Evolutionary conservation across 53 echinoderm and acorn worm species (phyloP).

Genomic region (Luidia sarsii): DNA sequence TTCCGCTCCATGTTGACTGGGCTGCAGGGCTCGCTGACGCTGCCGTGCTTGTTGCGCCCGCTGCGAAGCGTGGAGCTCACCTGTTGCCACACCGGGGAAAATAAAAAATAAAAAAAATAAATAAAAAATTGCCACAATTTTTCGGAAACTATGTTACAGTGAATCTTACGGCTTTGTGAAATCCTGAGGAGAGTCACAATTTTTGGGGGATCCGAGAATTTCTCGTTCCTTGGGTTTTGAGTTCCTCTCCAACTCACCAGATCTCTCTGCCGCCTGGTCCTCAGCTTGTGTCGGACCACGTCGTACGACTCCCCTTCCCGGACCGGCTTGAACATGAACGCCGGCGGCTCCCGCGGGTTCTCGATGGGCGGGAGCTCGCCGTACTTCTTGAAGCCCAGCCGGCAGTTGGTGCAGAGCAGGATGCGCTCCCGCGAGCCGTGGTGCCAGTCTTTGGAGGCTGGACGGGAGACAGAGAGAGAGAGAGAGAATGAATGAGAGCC

Average conservation of each 20-base stretch:
- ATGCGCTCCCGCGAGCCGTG: slow-evolving; percentile 86
- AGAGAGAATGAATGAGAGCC: too few relatives aligned
- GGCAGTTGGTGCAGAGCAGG: slow-evolving; percentile 86
- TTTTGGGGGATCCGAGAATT: too few relatives aligned
- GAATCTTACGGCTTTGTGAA: too few relatives aligned
- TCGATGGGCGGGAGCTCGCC: slow-evolving; percentile 72
- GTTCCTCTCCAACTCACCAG: slow-evolving; percentile 68
- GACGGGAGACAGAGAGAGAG: background rate
- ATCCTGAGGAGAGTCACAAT: too few relatives aligned
- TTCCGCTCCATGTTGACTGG: slow-evolving; percentile 63
- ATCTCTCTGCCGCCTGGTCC: slow-evolving; percentile 81
- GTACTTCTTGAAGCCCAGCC: slow-evolving; percentile 91
- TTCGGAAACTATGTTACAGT: background rate
- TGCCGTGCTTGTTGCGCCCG: slow-evolving; percentile 84
- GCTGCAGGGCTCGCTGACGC: slow-evolving; percentile 81
- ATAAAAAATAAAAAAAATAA: background rate
- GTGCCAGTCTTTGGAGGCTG: slow-evolving; percentile 96
- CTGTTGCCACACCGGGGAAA: background rate
- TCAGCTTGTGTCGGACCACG: slow-evolving; percentile 72
- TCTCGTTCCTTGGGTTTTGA: too few relatives aligned
- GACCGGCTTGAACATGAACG: slow-evolving; percentile 98
- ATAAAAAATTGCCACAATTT: background rate
- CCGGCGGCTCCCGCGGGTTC: slow-evolving; percentile 72
- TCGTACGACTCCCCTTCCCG: slow-evolving; percentile 82
- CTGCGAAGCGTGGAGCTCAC: slow-evolving; percentile 63